Conservation (phyloP, 2,113 vertebrate genomes). For the Gobius niger region DNA sequence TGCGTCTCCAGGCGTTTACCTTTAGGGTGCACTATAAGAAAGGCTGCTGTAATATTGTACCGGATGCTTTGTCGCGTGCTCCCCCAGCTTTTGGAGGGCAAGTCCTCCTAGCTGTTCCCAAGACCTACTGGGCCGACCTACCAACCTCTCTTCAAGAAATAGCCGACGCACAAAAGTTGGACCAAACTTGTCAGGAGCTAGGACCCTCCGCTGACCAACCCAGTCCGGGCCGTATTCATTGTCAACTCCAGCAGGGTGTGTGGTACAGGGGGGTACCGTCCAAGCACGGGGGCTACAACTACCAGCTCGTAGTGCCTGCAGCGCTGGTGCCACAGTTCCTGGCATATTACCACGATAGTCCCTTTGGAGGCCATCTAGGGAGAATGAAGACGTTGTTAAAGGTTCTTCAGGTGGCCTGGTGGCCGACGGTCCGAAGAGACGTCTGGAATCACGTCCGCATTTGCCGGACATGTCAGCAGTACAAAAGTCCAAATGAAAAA, state of each 20-base stretch:
- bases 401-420: background rate
- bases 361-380: slow-evolving; percentile 17
- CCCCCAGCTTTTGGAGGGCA: background rate
- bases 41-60: background rate
- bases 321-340: slow-evolving; percentile 18
- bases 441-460: slow-evolving; percentile 12
- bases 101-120: background rate
- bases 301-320: slow-evolving; percentile 5
- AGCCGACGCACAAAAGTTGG: background rate
- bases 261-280: background rate
- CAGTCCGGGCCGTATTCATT: background rate
- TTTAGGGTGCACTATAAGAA: background rate
- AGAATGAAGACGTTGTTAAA: background rate
- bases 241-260: background rate
- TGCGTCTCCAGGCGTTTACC: background rate
- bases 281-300: slow-evolving; percentile 1
- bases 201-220: background rate
- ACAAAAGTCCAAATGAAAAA: slow-evolving; percentile 9
- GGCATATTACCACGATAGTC: slow-evolving; percentile 21
- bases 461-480: slow-evolving; percentile 20
- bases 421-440: background rate
- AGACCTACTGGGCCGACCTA: background rate
- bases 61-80: background rate
- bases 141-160: background rate
- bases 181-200: background rate